Percentiles rank a stretch among this genome's conserved stretches.
phyloP scores from a whole-genome alignment of 2,113 vertebrate genomes.

The Haemorhous mexicanus region DNA sequence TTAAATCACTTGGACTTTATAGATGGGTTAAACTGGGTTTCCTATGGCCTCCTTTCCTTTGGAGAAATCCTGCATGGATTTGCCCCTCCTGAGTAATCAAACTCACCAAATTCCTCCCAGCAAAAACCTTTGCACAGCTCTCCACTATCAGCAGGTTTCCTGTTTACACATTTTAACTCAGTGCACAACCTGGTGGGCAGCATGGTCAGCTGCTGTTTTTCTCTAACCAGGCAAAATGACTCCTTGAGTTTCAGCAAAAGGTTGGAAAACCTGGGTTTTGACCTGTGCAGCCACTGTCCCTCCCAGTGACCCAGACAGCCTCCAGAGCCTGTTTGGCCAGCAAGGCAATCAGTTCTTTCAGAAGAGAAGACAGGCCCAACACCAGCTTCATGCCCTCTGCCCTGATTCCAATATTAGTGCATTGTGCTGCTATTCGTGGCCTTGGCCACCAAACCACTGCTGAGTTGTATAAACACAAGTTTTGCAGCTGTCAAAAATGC shows the following conservation, averaged over 20 bases:
- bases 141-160: not conserved
- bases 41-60: not conserved
- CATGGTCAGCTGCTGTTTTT: not conserved
- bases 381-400: not conserved
- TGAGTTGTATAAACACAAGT: not conserved
- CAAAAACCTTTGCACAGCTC: not conserved
- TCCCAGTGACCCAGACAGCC: not conserved
- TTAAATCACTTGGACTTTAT: too few relatives aligned
- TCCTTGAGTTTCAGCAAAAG: not conserved
- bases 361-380: not conserved
- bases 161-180: not conserved
- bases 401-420: conserved; percentile 24
- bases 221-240: not conserved
- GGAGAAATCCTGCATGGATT: not conserved
- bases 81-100: not conserved
- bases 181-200: not conserved
- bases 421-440: not conserved
- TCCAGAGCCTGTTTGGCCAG: not conserved
- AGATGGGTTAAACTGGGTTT: not conserved
- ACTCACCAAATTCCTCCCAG: not conserved
- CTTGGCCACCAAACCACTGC: not conserved
- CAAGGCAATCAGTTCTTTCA: not conserved
- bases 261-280: not conserved
- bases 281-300: not conserved
- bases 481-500: conserved; percentile 52